Base-by-base conservation (phyloP, 2,797 vertebrate species). In the Anisognathus igniventris region DNA sequence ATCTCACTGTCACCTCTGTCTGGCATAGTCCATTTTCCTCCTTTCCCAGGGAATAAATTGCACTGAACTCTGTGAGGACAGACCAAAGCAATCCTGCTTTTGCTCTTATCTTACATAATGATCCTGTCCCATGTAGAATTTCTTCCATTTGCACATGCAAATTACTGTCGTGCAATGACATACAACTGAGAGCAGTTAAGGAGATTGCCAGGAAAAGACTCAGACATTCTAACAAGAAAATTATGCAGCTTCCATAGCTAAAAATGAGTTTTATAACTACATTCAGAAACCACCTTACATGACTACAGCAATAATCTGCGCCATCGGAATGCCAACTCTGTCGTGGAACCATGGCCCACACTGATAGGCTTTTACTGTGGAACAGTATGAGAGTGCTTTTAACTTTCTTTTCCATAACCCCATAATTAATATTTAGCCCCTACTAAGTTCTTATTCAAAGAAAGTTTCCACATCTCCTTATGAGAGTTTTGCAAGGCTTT, bases 31-130 rank as follows among this genome's bases (percentile, higher is more conserved):
- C 9, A 0, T 42, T 89, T 57, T 51, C 70, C 65, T 94, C 24
- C 27, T 88, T 93, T 94, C 84, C 80, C 74, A 91, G 86, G 39
- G 61, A 72, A 79, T 81, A 75, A 86, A 85, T 70, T 73, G 21
- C 33, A 23, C 60, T 44, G 64, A 85, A 56, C 27, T 91, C 33
- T 45, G 35, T 61, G 44, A 93, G 56, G 77, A 40, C 51, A 75
- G 70, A 91, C 84, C 27, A 75, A 93, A 90, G 84, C 40, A 76
- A 51, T 67, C 64, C 50, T 82, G 56, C 31, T 28, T 79, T 94
- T 85, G 16, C 53, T 90, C 74, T 86, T 76, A 90, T 88, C 79
- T 91, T 68, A 79, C 16, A 30, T 54, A 57, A 81, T 66, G 82
- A 62, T 76, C 11, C 27, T 28, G 31, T n/a, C 54, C 35, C n/a